These are phyloP conservation scores for Archilochus colubris DNA, from an alignment of 2,113 vertebrate genomes.

Conservation along the genomic window DNA sequence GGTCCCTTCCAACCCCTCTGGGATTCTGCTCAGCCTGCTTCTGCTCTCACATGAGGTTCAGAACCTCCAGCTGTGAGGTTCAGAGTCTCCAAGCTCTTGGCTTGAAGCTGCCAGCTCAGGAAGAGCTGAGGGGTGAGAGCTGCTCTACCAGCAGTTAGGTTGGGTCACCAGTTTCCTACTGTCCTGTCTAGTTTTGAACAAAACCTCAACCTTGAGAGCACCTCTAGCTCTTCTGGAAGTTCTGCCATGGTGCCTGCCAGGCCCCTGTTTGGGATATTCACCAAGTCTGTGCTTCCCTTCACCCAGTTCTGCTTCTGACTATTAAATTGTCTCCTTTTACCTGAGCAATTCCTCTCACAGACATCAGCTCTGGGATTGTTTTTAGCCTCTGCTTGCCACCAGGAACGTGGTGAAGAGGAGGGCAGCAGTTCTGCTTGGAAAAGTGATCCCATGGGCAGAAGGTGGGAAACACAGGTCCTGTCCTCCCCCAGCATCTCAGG, in stretches of 20 bases:
- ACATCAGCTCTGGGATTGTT: rapidly evolving
- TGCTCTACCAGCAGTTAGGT: neutral
- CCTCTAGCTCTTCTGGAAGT: neutral
- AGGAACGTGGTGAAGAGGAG: neutral
- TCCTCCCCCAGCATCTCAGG: neutral
- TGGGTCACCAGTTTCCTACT: neutral
- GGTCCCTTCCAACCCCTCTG: too few relatives aligned
- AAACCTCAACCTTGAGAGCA: neutral
- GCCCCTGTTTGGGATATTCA: neutral
- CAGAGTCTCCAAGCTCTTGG: neutral
- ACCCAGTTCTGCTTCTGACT: neutral
- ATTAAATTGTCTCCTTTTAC: neutral
- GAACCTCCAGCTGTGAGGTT: neutral
- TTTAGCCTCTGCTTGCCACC: neutral
- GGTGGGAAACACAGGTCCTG: neutral
- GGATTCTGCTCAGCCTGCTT: rapidly evolving
- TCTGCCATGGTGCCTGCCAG: neutral
- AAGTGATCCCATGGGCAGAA: neutral
- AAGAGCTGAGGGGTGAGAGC: neutral
- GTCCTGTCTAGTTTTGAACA: neutral
- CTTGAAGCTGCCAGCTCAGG: neutral
- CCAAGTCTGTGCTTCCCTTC: neutral
- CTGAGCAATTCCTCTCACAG: neutral
- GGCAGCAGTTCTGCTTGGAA: neutral
- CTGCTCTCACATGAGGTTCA: neutral